These are phyloP conservation scores for Nesometra sesokonis DNA, from an alignment of 35 echinoderm and acorn worm genomes.

Conservation along the genomic window DNA sequence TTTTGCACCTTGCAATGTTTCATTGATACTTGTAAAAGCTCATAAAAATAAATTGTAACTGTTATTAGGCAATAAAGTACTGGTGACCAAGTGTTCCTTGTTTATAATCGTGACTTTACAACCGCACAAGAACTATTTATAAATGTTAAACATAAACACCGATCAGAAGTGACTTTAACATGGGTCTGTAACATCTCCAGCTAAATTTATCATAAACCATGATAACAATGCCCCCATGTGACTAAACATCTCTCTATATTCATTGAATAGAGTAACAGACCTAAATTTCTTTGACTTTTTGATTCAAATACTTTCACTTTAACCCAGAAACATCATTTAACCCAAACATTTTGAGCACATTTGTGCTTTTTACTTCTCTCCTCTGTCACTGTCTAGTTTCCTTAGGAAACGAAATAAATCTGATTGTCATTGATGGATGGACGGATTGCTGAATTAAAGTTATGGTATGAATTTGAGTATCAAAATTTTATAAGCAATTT, in stretches of 20 bases:
- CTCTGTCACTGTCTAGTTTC: not conserved
- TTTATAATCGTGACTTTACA: too few species aligned
- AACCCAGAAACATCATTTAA: not conserved
- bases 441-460: not conserved
- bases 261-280: not conserved
- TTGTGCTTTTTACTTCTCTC: not conserved
- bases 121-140: too few species aligned
- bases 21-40: too few species aligned
- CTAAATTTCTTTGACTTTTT: not conserved
- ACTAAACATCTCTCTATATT: not conserved
- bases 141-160: too few species aligned
- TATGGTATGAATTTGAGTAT: not conserved
- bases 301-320: not conserved
- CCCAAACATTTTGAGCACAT: not conserved
- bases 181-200: too few species aligned
- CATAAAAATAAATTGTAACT: too few species aligned
- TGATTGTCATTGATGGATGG: not conserved
- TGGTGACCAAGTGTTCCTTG: too few species aligned
- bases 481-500: too few species aligned
- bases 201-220: not conserved
- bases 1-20: too few species aligned
- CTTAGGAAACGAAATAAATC: not conserved
- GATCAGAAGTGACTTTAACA: too few species aligned
- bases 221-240: not conserved
- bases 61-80: too few species aligned